Conservation (phyloP, 2,797 vertebrate genomes). For the Toxotes lorentzi region DNA sequence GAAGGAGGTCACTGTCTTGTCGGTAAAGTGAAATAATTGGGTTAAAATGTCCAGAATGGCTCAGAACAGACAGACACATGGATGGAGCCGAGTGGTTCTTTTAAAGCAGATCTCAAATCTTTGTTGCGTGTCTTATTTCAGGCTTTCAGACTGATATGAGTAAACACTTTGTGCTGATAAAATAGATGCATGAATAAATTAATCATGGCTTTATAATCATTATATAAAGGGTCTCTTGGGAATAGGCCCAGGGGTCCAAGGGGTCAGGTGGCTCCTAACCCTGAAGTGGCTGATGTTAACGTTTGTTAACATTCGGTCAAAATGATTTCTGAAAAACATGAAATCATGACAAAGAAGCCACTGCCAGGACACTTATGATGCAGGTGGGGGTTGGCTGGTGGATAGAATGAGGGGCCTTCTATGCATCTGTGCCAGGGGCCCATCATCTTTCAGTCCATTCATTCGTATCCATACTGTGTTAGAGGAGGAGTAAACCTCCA, state of each 20-base stretch:
- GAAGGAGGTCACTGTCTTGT: conserved; percentile 48
- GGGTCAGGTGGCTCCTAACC: not conserved
- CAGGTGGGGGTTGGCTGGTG: not conserved
- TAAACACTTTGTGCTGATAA: not conserved
- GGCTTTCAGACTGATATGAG: not conserved
- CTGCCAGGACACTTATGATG: not conserved
- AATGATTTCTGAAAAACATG: not conserved
- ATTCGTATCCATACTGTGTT: not conserved
- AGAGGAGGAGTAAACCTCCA: not conserved
- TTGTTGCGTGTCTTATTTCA: not conserved
- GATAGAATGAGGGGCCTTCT: not conserved
- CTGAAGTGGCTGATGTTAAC: not conserved
- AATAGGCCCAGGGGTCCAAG: not conserved
- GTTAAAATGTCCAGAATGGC: conserved; percentile 13
- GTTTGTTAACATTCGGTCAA: not conserved
- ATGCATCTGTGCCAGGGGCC: not conserved
- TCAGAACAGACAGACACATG: not conserved
- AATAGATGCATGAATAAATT: not conserved
- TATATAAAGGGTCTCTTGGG: not conserved
- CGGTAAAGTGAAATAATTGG: conserved; percentile 31
- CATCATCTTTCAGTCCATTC: not conserved
- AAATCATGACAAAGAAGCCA: not conserved
- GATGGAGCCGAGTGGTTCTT: not conserved
- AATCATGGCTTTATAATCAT: not conserved
- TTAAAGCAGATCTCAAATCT: not conserved